A percentile compares a stretch with the other conserved stretches of the same genome.
phyloP scores from a whole-genome alignment of 1,140 invertebrate species.

The Camponotus vicinus region DNA sequence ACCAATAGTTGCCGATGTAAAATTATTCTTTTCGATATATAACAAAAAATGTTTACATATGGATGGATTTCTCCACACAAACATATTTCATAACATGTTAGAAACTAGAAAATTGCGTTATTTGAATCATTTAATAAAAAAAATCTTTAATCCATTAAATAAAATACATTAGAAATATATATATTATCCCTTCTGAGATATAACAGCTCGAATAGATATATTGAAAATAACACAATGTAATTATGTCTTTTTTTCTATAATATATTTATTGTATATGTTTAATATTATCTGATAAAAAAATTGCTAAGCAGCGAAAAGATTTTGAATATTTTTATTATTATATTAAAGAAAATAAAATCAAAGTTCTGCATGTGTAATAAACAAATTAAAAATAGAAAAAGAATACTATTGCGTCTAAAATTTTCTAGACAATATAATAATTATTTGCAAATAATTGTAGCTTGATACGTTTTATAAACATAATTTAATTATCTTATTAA shows the following conservation, averaged over 20 bases:
- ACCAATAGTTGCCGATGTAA: slow-evolving; percentile 81
- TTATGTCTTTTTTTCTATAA: slow-evolving; percentile 1
- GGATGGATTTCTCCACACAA: background rate
- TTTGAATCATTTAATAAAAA: slow-evolving; percentile 13
- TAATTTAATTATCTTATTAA: slow-evolving; percentile 5
- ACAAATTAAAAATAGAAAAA: background rate
- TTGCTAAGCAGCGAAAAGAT: background rate
- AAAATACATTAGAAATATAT: slow-evolving; percentile 9
- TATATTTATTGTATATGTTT: background rate
- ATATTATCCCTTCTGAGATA: slow-evolving; percentile 6
- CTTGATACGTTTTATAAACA: background rate
- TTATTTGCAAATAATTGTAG: slow-evolving; percentile 16
- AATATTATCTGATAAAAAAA: slow-evolving; percentile 17
- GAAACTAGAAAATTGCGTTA: slow-evolving; percentile 3
- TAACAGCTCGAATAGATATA: slow-evolving; percentile 30
- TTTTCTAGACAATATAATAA: slow-evolving; percentile 1
- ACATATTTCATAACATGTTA: slow-evolving; percentile 7
- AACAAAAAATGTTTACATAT: slow-evolving; percentile 1
- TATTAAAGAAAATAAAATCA: background rate
- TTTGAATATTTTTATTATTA: background rate
- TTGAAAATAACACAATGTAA: background rate
- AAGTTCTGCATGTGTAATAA: background rate
- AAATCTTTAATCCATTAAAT: background rate
- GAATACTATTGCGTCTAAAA: slow-evolving; percentile 10
- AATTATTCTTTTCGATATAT: slow-evolving; percentile 65